Percentiles rank a stretch among this genome's conserved stretches.
Evolutionary conservation across 2,797 vertebrate genomes (phyloP).

Genomic region (Chelon auratus): DNA sequence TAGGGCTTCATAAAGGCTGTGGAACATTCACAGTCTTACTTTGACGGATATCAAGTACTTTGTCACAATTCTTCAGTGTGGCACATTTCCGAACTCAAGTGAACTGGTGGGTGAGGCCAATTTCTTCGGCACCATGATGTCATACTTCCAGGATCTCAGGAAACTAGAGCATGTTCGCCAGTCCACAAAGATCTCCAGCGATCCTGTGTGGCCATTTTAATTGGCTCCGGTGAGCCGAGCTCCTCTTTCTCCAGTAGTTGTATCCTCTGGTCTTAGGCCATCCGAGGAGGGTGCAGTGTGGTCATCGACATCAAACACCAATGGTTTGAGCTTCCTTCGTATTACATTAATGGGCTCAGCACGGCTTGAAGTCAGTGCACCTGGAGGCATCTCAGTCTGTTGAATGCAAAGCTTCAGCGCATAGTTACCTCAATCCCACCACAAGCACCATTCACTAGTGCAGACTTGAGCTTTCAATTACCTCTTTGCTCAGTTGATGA

Average conservation of each 20-base stretch:
- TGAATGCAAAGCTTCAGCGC: too few species aligned
- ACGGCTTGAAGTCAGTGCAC: constrained; percentile 23
- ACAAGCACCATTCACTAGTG: background rate
- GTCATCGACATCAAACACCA: constrained; percentile 33
- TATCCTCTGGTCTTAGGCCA: constrained; percentile 25
- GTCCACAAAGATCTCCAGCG: constrained; percentile 43
- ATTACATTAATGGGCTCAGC: constrained; percentile 39
- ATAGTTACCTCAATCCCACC: background rate
- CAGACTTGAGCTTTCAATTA: background rate
- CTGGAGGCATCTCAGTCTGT: too few species aligned
- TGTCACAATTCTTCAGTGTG: constrained; percentile 44
- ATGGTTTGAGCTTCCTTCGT: constrained; percentile 15
- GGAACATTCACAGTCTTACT: constrained; percentile 42
- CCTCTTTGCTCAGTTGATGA: background rate
- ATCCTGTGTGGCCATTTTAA: constrained; percentile 72
- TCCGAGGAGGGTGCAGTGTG: constrained; percentile 32
- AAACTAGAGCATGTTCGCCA: constrained; percentile 27
- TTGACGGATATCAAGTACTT: constrained; percentile 53
- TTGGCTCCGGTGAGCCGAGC: constrained; percentile 64
- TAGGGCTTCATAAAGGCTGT: constrained; percentile 34
- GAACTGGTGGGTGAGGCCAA: constrained; percentile 52
- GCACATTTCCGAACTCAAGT: constrained; percentile 50
- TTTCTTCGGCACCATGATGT: constrained; percentile 38
- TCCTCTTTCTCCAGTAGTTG: constrained; percentile 33
- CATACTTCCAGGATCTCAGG: constrained; percentile 47